phyloP scores from a whole-genome alignment of 2,113 vertebrate species.

The Paramisgurnus dabryanus region DNA sequence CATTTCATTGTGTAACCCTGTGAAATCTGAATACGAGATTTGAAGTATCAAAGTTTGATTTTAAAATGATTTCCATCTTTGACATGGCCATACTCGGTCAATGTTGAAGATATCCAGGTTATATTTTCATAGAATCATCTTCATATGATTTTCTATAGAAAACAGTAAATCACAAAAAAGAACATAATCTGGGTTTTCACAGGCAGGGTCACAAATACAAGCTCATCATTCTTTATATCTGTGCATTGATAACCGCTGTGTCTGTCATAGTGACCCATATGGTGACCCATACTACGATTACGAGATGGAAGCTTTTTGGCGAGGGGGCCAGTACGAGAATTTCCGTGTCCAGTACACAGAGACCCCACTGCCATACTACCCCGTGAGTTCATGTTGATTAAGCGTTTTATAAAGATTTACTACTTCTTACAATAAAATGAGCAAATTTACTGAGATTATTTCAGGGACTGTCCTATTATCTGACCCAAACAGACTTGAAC shows the following conservation, averaged over 20 bases:
- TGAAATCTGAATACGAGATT: background rate
- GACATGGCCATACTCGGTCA: too few species aligned
- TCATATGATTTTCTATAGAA: too few species aligned
- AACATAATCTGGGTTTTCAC: too few species aligned
- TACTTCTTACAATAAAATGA: background rate
- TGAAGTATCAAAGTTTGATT: too few species aligned
- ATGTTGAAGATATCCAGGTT: too few species aligned
- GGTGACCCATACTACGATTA: conserved; percentile 94
- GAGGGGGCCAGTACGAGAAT: conserved; percentile 97
- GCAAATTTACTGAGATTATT: background rate
- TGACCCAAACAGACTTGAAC: too few species aligned
- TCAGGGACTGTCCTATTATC: too few species aligned
- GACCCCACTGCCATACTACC: conserved; percentile 86
- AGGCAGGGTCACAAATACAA: background rate
- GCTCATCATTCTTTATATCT: background rate
- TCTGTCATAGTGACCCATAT: conserved; percentile 83
- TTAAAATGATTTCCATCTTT: too few species aligned
- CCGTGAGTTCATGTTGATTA: conserved; percentile 73
- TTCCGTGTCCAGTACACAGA: conserved; percentile 98
- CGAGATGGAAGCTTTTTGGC: conserved; percentile 93
- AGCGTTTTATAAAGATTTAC: background rate
- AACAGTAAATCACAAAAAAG: too few species aligned
- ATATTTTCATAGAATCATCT: too few species aligned
- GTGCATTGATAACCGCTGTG: background rate
- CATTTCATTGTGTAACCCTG: background rate